A percentile compares a stretch with the other conserved stretches of the same genome.
These are phyloP conservation scores for Geotrupes spiniger DNA, from an alignment of 2,888 invertebrate species.

Conservation along the genomic window DNA sequence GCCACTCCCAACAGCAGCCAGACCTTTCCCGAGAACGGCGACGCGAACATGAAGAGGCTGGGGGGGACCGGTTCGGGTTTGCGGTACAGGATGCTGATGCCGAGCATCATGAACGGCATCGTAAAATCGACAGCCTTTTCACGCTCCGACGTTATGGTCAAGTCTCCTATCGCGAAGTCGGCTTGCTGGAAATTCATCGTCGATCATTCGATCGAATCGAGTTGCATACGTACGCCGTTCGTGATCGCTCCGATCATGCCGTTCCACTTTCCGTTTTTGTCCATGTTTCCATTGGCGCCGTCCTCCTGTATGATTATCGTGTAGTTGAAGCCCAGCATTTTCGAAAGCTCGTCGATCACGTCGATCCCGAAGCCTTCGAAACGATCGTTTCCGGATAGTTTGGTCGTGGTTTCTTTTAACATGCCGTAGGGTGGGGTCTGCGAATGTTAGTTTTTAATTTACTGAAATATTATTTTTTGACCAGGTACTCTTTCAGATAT, in stretches of 20 bases:
- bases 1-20: slow-evolving; percentile 83
- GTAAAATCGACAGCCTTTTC: slow-evolving; percentile 92
- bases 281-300: slow-evolving; percentile 68
- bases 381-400: slow-evolving; percentile 73
- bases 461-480: no score
- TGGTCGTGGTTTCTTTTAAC: slow-evolving; percentile 67
- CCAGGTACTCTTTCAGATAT: no score
- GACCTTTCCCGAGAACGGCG: slow-evolving; percentile 81
- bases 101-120: slow-evolving; percentile 93
- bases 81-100: slow-evolving; percentile 85
- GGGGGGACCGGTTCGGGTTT: slow-evolving; percentile 85
- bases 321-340: slow-evolving; percentile 78
- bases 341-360: slow-evolving; percentile 75
- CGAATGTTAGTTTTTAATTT: slow-evolving; percentile 28
- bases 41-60: slow-evolving; percentile 87
- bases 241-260: slow-evolving; percentile 75
- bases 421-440: slow-evolving; percentile 89
- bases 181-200: slow-evolving; percentile 60
- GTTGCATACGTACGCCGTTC: slow-evolving; percentile 58
- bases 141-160: slow-evolving; percentile 84
- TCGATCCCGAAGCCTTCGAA: slow-evolving; percentile 90
- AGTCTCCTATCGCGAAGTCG: slow-evolving; percentile 89
- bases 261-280: slow-evolving; percentile 64
- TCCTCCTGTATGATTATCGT: slow-evolving; percentile 75
- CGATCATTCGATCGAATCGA: background rate